A percentile compares a stretch with the other conserved stretches of the same genome.
Evolutionary conservation across 1,140 invertebrate genomes (phyloP).

Genomic region (Drosophila insularis): DNA sequence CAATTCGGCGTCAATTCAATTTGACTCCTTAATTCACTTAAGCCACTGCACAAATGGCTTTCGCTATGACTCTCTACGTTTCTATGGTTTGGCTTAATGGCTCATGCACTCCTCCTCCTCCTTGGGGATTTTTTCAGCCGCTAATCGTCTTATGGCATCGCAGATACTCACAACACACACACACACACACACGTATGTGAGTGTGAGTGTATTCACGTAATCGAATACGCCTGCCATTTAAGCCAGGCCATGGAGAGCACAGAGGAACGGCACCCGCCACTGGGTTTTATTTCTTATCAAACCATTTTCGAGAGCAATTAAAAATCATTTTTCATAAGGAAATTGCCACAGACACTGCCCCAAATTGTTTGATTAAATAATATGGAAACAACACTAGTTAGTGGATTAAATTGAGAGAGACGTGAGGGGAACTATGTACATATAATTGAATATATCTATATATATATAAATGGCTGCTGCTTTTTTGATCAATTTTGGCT

Average conservation of each 20-base stretch:
- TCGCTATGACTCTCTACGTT: not conserved
- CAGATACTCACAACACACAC: not conserved
- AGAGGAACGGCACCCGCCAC: constrained; percentile 49
- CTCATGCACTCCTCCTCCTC: not conserved
- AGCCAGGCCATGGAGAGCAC: constrained; percentile 3
- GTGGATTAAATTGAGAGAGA: not conserved
- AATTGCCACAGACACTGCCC: constrained; percentile 48
- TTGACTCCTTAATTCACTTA: constrained; percentile 31
- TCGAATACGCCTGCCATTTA: constrained; percentile 58
- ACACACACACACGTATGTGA: constrained; percentile 3
- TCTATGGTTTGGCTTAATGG: not conserved
- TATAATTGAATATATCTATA: constrained; percentile 54
- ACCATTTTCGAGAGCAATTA: constrained; percentile 58
- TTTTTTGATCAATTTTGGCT: constrained; percentile 2
- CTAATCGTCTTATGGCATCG: constrained; percentile 52
- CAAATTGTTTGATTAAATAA: constrained; percentile 71
- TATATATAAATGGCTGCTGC: constrained; percentile 22
- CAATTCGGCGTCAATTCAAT: constrained; percentile 6
- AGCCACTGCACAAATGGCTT: constrained; percentile 23
- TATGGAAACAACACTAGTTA: constrained; percentile 23
- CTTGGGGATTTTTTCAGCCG: constrained; percentile 2
- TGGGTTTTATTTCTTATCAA: constrained; percentile 38
- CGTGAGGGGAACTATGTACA: not conserved
- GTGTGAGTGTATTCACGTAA: constrained; percentile 59
- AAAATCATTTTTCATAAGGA: constrained; percentile 73